Percentiles rank a stretch among this genome's conserved stretches.
These are phyloP conservation scores for Haliclystus octoradiatus DNA, from an alignment of 30 jellyfish, hydroid and myxozoan species.

Conservation along the genomic window DNA sequence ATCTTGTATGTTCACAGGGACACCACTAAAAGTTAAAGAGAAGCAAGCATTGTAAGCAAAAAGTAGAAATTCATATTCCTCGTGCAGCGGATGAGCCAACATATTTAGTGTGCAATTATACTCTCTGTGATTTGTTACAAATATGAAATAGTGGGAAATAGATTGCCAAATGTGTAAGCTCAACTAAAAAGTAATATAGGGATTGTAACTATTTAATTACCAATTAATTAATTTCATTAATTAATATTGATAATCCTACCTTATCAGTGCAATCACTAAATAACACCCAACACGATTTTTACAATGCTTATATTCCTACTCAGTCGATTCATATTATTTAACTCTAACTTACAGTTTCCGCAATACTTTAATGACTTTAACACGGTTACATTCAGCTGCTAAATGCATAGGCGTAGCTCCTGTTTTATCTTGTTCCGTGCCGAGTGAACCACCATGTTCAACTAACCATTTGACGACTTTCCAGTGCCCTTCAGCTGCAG, in stretches of 20 bases:
- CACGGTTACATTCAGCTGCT: slow-evolving; percentile 61
- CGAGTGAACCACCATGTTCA: slow-evolving; percentile 50
- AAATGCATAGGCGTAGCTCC: slow-evolving; percentile 66
- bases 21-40: slow-evolving; percentile 22
- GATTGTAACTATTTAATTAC: too few species aligned
- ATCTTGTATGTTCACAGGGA: slow-evolving; percentile 14
- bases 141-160: too few species aligned
- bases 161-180: too few species aligned
- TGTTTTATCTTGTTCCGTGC: slow-evolving; percentile 44
- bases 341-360: slow-evolving; percentile 32
- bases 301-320: not conserved
- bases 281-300: not conserved
- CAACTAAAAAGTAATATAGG: too few species aligned
- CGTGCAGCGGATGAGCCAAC: too few species aligned
- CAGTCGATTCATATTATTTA: not conserved
- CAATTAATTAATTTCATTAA: too few species aligned
- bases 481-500: slow-evolving; percentile 92
- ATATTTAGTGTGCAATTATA: too few species aligned
- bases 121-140: too few species aligned
- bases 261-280: too few species aligned
- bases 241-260: too few species aligned
- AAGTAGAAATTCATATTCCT: not conserved
- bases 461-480: slow-evolving; percentile 62
- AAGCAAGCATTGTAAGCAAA: not conserved
- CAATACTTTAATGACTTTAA: slow-evolving; percentile 40